Evolutionary conservation across 1,140 invertebrate species (phyloP).

Genomic region (Drosophila pectinifera): DNA sequence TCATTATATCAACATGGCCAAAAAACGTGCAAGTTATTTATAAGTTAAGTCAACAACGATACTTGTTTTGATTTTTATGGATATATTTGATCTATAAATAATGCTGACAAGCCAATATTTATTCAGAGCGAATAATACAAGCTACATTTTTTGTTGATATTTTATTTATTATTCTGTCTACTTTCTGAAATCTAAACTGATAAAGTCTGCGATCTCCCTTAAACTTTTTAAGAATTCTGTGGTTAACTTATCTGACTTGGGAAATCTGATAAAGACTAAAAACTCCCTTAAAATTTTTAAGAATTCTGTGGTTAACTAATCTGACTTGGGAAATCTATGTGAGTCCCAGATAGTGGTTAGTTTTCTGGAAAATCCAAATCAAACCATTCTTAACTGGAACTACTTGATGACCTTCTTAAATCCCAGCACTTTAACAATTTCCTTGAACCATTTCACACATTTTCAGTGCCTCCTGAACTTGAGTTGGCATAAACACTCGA

Average conservation of each 20-base stretch:
- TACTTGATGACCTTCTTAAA: too few species aligned
- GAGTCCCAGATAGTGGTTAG: neutral
- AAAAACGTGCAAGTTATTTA: neutral
- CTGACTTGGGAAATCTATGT: too few species aligned
- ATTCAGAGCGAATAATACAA: neutral
- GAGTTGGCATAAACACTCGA: slow-evolving; percentile 13
- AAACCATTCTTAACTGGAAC: too few species aligned
- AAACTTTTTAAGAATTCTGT: neutral
- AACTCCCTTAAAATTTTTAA: too few species aligned
- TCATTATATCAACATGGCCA: slow-evolving; percentile 4
- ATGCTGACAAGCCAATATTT: slow-evolving; percentile 10
- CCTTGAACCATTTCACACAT: slow-evolving; percentile 18
- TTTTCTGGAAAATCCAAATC: neutral
- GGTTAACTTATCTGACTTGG: neutral
- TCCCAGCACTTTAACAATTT: neutral
- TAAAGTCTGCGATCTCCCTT: neutral
- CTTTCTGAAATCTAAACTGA: neutral
- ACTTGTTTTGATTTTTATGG: slow-evolving; percentile 8
- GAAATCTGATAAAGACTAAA: too few species aligned
- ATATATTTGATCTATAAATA: neutral
- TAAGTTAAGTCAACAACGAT: neutral
- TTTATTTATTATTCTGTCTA: too few species aligned
- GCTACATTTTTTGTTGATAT: too few species aligned
- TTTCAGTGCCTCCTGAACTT: slow-evolving; percentile 1
- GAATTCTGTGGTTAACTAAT: too few species aligned